Evolutionary conservation across 2,888 invertebrate species (phyloP).

Genomic region (Tenthredo distinguenda): DNA sequence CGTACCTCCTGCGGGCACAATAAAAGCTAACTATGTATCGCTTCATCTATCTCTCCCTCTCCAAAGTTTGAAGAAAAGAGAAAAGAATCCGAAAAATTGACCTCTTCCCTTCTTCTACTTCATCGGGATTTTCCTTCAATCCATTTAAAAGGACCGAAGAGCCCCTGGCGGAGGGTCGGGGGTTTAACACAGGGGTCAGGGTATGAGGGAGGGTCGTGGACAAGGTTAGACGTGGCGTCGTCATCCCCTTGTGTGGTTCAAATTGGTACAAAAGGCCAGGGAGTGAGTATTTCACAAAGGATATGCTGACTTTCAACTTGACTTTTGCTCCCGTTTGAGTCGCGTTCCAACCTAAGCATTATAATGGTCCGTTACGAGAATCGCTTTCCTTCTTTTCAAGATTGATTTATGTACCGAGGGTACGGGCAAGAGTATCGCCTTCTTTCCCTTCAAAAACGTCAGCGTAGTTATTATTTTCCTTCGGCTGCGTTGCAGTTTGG

Average conservation of each 20-base stretch:
- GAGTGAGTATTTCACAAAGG: conserved; percentile 48
- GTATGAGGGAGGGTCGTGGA: conserved; percentile 18
- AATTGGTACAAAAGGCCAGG: conserved; percentile 44
- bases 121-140: conserved; percentile 36
- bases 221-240: conserved; percentile 47
- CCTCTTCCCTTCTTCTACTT: conserved; percentile 40
- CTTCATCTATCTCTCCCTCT: conserved; percentile 38
- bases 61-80: conserved; percentile 22
- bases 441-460: conserved; percentile 8
- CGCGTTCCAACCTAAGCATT: conserved; percentile 45
- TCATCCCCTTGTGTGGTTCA: conserved; percentile 49
- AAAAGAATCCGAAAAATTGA: conserved; percentile 45
- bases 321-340: conserved; percentile 37
- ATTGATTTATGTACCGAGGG: conserved; percentile 40
- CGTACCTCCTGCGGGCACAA: conserved; percentile 35
- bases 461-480: not conserved
- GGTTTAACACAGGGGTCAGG: not conserved
- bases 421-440: not conserved
- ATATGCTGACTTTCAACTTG: conserved; percentile 48
- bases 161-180: conserved; percentile 5
- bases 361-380: conserved; percentile 54
- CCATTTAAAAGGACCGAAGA: conserved; percentile 49
- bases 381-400: conserved; percentile 46
- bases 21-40: conserved; percentile 48
- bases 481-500: not conserved